Evolutionary conservation across 2,888 invertebrate species (phyloP).

Genomic region (Epsilonema sp.): DNA sequence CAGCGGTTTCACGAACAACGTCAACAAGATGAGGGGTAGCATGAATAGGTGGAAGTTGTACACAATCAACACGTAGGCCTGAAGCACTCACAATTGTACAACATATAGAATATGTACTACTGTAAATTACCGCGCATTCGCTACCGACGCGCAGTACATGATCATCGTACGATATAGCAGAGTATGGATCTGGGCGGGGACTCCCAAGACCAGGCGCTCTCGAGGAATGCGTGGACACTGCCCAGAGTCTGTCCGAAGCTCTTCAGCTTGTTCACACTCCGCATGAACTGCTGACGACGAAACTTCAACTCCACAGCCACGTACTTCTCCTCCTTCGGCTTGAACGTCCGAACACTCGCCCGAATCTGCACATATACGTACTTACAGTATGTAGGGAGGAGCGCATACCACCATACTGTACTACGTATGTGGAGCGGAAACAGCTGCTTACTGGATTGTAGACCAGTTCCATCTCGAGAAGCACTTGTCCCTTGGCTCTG

Average conservation of each 20-base stretch:
- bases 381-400: too few relatives aligned
- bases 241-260: constrained; percentile 67
- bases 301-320: constrained; percentile 86
- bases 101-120: too few relatives aligned
- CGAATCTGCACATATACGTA: constrained; percentile 49
- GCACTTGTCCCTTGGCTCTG: constrained; percentile 83
- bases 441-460: constrained; percentile 59
- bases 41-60: constrained; percentile 91
- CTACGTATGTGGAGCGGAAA: too few relatives aligned
- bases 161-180: constrained; percentile 50
- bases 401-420: too few relatives aligned
- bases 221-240: constrained; percentile 69
- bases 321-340: constrained; percentile 82
- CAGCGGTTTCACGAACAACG: constrained; percentile 57
- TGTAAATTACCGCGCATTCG: too few relatives aligned
- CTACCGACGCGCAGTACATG: too few relatives aligned
- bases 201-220: constrained; percentile 94
- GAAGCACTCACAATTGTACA: too few relatives aligned
- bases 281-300: constrained; percentile 75
- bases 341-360: constrained; percentile 74
- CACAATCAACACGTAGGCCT: constrained; percentile 62
- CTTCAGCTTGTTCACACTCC: constrained; percentile 76
- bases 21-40: constrained; percentile 57
- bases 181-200: constrained; percentile 60
- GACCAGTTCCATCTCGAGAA: constrained; percentile 66